A percentile compares a stretch with the other conserved stretches of the same genome.
phyloP scores from a whole-genome alignment of 2,797 vertebrate genomes.

The Platalea minor region DNA sequence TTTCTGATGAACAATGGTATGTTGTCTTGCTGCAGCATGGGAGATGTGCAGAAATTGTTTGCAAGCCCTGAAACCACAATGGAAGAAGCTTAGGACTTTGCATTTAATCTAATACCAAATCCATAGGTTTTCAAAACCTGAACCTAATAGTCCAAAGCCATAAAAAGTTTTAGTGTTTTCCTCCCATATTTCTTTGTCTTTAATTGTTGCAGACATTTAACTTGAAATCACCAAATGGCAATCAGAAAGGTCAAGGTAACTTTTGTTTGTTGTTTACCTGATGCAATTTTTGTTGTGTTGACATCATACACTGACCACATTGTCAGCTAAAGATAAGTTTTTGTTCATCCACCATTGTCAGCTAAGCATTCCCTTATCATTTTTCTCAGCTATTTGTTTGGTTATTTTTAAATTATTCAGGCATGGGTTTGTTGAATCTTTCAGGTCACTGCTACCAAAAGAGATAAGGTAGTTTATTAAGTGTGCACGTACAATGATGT shows the following conservation, averaged over 20 bases:
- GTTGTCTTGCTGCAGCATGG: not conserved
- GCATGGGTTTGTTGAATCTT: constrained; percentile 56
- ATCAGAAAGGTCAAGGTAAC: not conserved
- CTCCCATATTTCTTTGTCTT: not conserved
- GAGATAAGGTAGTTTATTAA: constrained; percentile 75
- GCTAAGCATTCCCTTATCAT: constrained; percentile 43
- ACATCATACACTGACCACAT: not conserved
- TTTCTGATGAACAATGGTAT: not conserved
- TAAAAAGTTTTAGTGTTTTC: not conserved
- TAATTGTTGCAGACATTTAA: not conserved
- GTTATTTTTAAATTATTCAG: constrained; percentile 60
- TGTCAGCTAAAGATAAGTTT: constrained; percentile 45
- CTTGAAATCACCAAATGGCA: not conserved
- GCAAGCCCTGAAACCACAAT: not conserved
- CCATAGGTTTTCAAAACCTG: not conserved
- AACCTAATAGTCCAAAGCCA: not conserved
- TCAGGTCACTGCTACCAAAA: constrained; percentile 67
- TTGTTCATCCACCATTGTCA: constrained; percentile 14
- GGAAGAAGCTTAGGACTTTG: not conserved
- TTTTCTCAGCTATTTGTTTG: constrained; percentile 42
- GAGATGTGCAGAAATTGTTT: not conserved
- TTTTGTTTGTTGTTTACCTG: not conserved
- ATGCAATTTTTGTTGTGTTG: constrained; percentile 8
- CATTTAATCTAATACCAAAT: not conserved
- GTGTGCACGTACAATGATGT: constrained; percentile 25